Percentiles rank a stretch among this genome's conserved stretches.
Evolutionary conservation across 2,888 invertebrate genomes (phyloP).

Genomic region (Ophioninae sp.): DNA sequence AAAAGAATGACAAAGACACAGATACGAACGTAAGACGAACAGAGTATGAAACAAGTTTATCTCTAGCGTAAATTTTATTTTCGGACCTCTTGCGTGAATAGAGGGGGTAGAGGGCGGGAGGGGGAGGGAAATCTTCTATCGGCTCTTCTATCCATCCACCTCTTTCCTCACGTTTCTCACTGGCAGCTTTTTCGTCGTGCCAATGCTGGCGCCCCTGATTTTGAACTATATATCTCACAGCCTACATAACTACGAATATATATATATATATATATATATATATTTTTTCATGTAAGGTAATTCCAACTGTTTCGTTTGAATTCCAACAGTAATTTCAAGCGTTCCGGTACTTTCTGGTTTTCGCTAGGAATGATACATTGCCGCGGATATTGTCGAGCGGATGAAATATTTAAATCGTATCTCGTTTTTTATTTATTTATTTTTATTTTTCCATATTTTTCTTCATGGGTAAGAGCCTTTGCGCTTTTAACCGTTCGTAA

Average conservation of each 20-base stretch:
- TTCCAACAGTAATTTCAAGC: background rate
- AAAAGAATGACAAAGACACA: conserved; percentile 40
- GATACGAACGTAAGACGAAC: conserved; percentile 15
- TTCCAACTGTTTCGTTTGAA: conserved; percentile 5
- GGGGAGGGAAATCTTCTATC: conserved; percentile 5
- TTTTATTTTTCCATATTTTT: background rate
- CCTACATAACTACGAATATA: conserved; percentile 26
- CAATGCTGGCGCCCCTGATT: conserved; percentile 53
- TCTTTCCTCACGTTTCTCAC: conserved; percentile 29
- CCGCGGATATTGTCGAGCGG: background rate
- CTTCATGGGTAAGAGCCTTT: no score
- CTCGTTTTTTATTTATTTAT: background rate
- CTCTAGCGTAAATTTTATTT: conserved; percentile 62
- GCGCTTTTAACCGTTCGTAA: no score
- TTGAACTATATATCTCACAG: conserved; percentile 21
- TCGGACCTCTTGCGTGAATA: conserved; percentile 51
- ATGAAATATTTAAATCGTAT: background rate
- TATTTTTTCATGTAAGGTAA: conserved; percentile 30
- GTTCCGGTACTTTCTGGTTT: no score
- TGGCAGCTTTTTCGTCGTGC: conserved; percentile 33
- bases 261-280: conserved; percentile 27
- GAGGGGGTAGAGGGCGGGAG: conserved; percentile 19
- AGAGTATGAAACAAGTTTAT: conserved; percentile 38
- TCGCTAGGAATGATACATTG: no score
- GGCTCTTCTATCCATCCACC: conserved; percentile 41